Conservation (phyloP, 1,140 invertebrate genomes). For the Cotesia vestalis region DNA sequence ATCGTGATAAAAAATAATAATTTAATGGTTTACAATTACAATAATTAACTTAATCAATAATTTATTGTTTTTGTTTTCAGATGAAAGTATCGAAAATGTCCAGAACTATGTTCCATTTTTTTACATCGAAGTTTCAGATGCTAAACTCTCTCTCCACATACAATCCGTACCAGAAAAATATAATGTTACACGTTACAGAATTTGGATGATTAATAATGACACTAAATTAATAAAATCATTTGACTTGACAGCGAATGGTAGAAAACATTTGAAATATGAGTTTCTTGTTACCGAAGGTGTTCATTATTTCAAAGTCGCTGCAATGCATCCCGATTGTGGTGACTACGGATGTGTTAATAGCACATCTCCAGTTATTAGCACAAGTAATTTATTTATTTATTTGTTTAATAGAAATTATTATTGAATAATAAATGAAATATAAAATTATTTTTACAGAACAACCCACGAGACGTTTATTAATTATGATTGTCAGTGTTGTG, state of each 20-base stretch:
- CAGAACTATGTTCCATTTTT: conserved; percentile 53
- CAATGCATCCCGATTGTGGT: conserved; percentile 53
- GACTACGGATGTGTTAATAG: conserved; percentile 55
- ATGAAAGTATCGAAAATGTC: conserved; percentile 39
- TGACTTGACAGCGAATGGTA: conserved; percentile 33
- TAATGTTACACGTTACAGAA: conserved; percentile 54
- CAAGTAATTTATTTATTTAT: conserved; percentile 47
- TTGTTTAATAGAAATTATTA: not conserved
- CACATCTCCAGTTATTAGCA: conserved; percentile 55
- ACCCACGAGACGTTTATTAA: conserved; percentile 50
- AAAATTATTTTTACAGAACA: conserved; percentile 49
- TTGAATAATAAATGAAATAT: not conserved
- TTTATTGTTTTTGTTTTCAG: conserved; percentile 36
- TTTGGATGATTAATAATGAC: conserved; percentile 55
- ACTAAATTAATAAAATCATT: conserved; percentile 41
- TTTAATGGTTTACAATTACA: no score
- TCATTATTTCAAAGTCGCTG: conserved; percentile 59
- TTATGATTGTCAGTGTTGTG: conserved; percentile 62
- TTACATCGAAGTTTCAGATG: conserved; percentile 56
- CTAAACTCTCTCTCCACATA: conserved; percentile 50
- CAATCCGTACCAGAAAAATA: conserved; percentile 53
- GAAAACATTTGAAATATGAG: conserved; percentile 43
- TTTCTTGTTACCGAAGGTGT: conserved; percentile 49
- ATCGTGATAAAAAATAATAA: not conserved
- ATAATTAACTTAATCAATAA: not conserved